Percentiles rank a stretch among this genome's conserved stretches.
Evolutionary conservation across 1,140 invertebrate species (phyloP).

Genomic region (Caenorhabditis inopinata): DNA sequence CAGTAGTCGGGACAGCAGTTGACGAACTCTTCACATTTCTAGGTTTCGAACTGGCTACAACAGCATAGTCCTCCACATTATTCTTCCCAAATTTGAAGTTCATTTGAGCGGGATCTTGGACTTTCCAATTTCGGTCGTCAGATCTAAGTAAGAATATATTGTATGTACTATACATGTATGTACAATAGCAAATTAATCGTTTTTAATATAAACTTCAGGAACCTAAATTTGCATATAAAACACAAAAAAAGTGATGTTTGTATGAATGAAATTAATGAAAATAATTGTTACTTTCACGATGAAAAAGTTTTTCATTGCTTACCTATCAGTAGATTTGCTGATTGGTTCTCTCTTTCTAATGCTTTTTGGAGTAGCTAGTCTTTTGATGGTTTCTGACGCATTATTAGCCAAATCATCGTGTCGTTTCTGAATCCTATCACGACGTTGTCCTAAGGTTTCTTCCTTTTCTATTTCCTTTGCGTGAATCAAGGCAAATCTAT

Average conservation of each 20-base stretch:
- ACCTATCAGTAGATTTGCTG: neutral
- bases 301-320: too few relatives aligned
- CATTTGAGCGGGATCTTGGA: neutral
- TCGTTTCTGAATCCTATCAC: neutral
- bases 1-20: neutral
- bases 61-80: neutral
- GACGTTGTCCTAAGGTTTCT: neutral
- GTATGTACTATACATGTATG: too few relatives aligned
- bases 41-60: neutral
- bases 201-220: too few relatives aligned
- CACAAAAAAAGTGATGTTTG: neutral
- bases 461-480: conserved; percentile 16
- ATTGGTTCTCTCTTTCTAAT: neutral
- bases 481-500: neutral
- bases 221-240: too few relatives aligned
- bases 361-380: conserved; percentile 3
- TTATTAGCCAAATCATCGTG: neutral
- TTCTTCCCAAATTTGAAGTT: neutral
- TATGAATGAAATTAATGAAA: too few relatives aligned
- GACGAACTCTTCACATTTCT: neutral
- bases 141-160: too few relatives aligned
- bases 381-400: neutral
- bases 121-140: neutral
- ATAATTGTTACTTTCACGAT: too few relatives aligned
- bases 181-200: too few relatives aligned